These are phyloP conservation scores for Xenopus tropicalis DNA, from an alignment of 2,113 vertebrate genomes.

Conservation along the genomic window DNA sequence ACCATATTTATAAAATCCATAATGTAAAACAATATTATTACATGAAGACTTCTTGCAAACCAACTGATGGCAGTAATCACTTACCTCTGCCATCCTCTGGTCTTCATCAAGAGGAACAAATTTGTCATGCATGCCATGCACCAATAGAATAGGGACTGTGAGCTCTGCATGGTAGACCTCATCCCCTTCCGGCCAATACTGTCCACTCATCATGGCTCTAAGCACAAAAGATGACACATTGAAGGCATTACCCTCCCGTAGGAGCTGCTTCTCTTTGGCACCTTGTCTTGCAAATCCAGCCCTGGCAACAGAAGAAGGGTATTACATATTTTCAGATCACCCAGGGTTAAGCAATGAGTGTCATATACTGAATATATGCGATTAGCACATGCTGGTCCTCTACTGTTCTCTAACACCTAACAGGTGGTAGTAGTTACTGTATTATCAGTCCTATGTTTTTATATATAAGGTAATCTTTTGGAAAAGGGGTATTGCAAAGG, in stretches of 20 bases:
- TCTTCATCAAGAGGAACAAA: slow-evolving; percentile 95
- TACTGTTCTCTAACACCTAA: too few species aligned
- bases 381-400: too few species aligned
- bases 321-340: too few species aligned
- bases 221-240: slow-evolving; percentile 93
- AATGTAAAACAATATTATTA: too few species aligned
- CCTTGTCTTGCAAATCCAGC: slow-evolving; percentile 95
- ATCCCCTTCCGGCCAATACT: slow-evolving; percentile 96
- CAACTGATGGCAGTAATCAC: not conserved
- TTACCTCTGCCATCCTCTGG: slow-evolving; percentile 95
- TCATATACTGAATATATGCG: too few species aligned
- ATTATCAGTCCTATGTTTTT: too few species aligned
- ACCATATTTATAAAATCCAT: too few species aligned
- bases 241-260: slow-evolving; percentile 93
- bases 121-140: slow-evolving; percentile 94
- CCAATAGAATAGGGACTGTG: slow-evolving; percentile 86
- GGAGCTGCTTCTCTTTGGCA: slow-evolving; percentile 92
- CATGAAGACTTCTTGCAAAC: too few species aligned
- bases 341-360: too few species aligned
- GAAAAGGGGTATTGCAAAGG: too few species aligned
- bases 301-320: slow-evolving; percentile 50
- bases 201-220: slow-evolving; percentile 95
- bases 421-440: too few species aligned
- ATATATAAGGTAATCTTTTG: too few species aligned
- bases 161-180: slow-evolving; percentile 96